phyloP scores from a whole-genome alignment of 2,888 invertebrate species.

The Nomada flava region DNA sequence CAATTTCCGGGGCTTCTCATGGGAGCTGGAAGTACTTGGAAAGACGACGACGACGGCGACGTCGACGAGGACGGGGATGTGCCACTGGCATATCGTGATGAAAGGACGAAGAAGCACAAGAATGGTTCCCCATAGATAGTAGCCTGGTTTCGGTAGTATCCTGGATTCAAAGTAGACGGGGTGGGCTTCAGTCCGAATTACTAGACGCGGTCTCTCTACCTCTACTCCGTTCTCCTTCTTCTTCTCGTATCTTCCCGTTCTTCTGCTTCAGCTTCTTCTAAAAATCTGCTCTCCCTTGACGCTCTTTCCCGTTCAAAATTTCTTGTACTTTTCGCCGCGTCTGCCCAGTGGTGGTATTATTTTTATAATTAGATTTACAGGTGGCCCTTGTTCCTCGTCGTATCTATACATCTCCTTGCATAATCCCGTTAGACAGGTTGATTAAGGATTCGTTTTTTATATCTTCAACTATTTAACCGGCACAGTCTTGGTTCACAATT shows the following conservation, averaged over 20 bases:
- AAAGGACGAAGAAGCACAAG: conserved; percentile 63
- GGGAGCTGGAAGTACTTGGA: conserved; percentile 51
- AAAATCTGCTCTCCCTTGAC: background rate
- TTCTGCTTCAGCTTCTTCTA: background rate
- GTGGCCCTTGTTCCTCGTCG: background rate
- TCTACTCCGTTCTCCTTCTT: conserved; percentile 15
- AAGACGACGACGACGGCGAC: conserved; percentile 48
- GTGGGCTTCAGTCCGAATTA: conserved; percentile 61
- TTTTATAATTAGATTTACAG: conserved; percentile 26
- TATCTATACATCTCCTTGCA: background rate
- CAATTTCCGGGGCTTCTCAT: conserved; percentile 78
- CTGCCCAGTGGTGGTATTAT: conserved; percentile 10
- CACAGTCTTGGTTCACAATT: conserved; percentile 19
- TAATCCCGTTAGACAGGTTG: conserved; percentile 23
- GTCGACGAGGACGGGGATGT: conserved; percentile 53
- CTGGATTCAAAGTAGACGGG: conserved; percentile 59
- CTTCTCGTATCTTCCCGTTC: conserved; percentile 34
- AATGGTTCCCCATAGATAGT: conserved; percentile 59
- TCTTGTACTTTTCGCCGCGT: background rate
- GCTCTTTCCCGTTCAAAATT: background rate
- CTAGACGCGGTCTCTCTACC: conserved; percentile 43
- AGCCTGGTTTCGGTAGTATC: conserved; percentile 50
- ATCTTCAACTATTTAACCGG: background rate
- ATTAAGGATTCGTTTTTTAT: conserved; percentile 19
- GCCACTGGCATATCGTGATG: conserved; percentile 64